These are phyloP conservation scores for Jacana jacana DNA, from an alignment of 2,113 vertebrate genomes.

Conservation along the genomic window DNA sequence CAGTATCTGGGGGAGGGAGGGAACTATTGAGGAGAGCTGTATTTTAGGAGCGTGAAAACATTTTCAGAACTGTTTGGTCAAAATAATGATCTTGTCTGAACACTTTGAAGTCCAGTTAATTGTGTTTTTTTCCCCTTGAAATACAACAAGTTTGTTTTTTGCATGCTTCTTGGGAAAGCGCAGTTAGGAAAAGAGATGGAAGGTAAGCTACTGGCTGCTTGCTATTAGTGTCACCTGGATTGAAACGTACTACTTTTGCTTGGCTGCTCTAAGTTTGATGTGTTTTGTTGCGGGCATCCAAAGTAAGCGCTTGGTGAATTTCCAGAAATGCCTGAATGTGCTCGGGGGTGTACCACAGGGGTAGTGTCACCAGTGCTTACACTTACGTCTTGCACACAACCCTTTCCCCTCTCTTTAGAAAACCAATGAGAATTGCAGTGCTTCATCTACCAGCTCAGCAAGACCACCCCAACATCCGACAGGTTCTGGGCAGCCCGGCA, in stretches of 20 bases:
- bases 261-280: slow-evolving; percentile 27
- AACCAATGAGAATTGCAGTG: slow-evolving; percentile 64
- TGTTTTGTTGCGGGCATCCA: not conserved
- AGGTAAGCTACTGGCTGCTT: slow-evolving; percentile 75
- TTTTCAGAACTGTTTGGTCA: not conserved
- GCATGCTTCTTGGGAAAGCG: slow-evolving; percentile 81
- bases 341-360: not conserved
- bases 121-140: slow-evolving; percentile 38
- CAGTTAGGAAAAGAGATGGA: slow-evolving; percentile 78
- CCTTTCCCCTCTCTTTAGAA: slow-evolving; percentile 52
- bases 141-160: slow-evolving; percentile 75
- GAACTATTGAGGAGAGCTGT: not conserved
- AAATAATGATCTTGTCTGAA: not conserved
- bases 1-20: not conserved
- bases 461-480: not conserved
- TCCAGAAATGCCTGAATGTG: not conserved
- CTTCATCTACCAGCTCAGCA: slow-evolving; percentile 37
- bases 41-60: not conserved
- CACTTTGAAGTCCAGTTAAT: slow-evolving; percentile 38
- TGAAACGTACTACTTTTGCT: slow-evolving; percentile 19
- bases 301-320: slow-evolving; percentile 6
- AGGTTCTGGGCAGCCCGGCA: slow-evolving; percentile 33
- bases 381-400: not conserved
- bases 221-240: slow-evolving; percentile 9
- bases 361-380: not conserved